Evolutionary conservation across 2,113 vertebrate species (phyloP), one percentile per base, ranked within the genome.

Genomic region (Athene noctua): DNA sequence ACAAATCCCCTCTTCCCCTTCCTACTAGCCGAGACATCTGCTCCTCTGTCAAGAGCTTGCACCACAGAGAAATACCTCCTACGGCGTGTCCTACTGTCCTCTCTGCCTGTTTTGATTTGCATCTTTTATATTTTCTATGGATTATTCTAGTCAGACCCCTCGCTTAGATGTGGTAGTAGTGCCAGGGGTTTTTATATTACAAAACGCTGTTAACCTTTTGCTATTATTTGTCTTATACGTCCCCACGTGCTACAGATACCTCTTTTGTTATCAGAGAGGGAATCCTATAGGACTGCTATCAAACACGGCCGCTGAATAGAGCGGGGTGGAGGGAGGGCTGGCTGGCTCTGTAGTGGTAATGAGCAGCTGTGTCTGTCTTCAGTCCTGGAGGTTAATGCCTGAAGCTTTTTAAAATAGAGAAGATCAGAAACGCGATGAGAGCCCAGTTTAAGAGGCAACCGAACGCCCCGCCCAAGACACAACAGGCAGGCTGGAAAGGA

Each of bases 381-480:
- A 6, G 57, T 86, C 89, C 83, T n/a, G 74, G 46, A 71, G 83
- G 44, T 66, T 32, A 38, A 72, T 32, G 32, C 91, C 92, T 59
- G 51, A 5, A 82, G 78, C 52, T 91, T 80, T 80, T 88, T 44
- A 61, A 63, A 70, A 15, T 26, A 9, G 82, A 71, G 44, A 58
- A 29, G 73, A 93, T 80, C 75, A 88, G 88, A 94, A 52, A 36
- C 10, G 8, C 5, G 15, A 27, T 1, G 18, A 58, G 73, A 66
- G 23, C 12, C 1, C 10, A n/a, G 57, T 82, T 88, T 86, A 83
- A 47, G 12, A 29, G 11, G 29, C 63, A 82, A 11, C 30, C 0
- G 3, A 55, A 47, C 1, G 0, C 11, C 17, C 51, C 20, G 27
- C 47, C 46, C 1, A 1, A 6, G 19, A 17, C 3, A 32, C 1